Evolutionary conservation across 1,140 invertebrate genomes (phyloP).

Genomic region (Zaprionus inermis): DNA sequence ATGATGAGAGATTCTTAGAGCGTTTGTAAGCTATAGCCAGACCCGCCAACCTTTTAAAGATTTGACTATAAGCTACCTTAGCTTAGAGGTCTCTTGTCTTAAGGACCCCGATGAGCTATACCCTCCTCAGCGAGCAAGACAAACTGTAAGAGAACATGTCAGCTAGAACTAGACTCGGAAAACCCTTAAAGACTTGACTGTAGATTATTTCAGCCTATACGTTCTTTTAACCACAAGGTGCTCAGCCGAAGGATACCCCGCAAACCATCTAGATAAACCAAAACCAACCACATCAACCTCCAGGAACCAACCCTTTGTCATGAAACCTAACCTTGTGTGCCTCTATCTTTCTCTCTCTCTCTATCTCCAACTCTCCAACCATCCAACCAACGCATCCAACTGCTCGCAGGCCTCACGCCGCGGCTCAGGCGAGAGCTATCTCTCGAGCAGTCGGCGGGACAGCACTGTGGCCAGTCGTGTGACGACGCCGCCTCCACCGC

Average conservation of each 20-base stretch:
- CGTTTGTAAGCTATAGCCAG: too few relatives aligned
- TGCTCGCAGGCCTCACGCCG: constrained; percentile 84
- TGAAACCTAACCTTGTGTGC: constrained; percentile 40
- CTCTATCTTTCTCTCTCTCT: constrained; percentile 16
- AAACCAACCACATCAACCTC: background rate
- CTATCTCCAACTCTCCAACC: background rate
- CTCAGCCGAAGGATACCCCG: too few relatives aligned
- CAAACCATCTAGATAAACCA: too few relatives aligned
- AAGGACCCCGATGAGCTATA: too few relatives aligned
- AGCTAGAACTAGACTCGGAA: background rate
- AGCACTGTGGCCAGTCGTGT: constrained; percentile 84
- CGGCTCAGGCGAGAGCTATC: constrained; percentile 87
- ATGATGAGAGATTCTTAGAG: too few relatives aligned
- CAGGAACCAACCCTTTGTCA: background rate
- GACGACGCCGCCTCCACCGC: constrained; percentile 86
- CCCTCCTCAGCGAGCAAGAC: too few relatives aligned
- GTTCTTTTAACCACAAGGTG: too few relatives aligned
- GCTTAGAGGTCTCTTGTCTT: too few relatives aligned
- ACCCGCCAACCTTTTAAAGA: too few relatives aligned
- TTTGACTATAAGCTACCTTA: too few relatives aligned
- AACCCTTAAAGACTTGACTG: background rate
- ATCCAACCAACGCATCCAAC: constrained; percentile 2
- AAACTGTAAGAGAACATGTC: too few relatives aligned
- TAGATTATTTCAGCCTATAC: background rate
- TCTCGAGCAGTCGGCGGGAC: constrained; percentile 87